A percentile compares a stretch with the other conserved stretches of the same genome.
Conservation (phyloP, 92 coral and sea anemone species). For the Porites rus region DNA sequence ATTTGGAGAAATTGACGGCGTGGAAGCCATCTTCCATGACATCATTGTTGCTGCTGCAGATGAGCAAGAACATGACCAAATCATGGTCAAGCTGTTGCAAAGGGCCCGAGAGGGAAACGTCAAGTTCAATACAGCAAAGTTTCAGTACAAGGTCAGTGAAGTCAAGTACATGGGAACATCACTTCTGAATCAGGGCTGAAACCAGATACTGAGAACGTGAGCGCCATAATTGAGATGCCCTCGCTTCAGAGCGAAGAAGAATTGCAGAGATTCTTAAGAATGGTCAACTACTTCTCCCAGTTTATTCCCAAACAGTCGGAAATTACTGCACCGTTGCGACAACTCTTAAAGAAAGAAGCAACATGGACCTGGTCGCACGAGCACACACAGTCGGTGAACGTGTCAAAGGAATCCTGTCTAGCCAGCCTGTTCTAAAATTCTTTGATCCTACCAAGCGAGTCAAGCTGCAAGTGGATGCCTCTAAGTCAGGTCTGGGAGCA, state of each 20-base stretch:
- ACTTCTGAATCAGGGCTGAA: too few relatives aligned
- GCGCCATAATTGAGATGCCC: too few relatives aligned
- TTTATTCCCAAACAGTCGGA: neutral
- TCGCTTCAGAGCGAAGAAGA: slow-evolving; percentile 5
- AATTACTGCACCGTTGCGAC: slow-evolving; percentile 11
- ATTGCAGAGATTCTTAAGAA: too few relatives aligned
- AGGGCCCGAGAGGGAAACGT: slow-evolving; percentile 29
- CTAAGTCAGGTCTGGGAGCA: slow-evolving; percentile 32
- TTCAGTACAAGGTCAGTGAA: slow-evolving; percentile 28
- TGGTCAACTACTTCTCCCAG: too few relatives aligned
- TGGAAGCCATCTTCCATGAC: slow-evolving; percentile 47
- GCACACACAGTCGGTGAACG: slow-evolving; percentile 10
- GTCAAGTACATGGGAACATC: slow-evolving; percentile 69
- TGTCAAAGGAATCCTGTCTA: slow-evolving; percentile 21
- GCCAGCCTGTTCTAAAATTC: slow-evolving; percentile 37
- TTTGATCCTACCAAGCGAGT: slow-evolving; percentile 32
- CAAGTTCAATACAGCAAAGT: slow-evolving; percentile 28
- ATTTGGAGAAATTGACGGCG: slow-evolving; percentile 48
- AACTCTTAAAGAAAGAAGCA: slow-evolving; percentile 15
- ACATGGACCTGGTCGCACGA: slow-evolving; percentile 10
- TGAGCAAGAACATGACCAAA: slow-evolving; percentile 27
- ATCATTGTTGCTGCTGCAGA: slow-evolving; percentile 38
- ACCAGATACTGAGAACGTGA: too few relatives aligned
- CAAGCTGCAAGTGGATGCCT: slow-evolving; percentile 35
- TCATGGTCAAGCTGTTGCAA: slow-evolving; percentile 6